Evolutionary conservation across 2,888 invertebrate species (phyloP).

Genomic region (Carpatolechia fugitivella): DNA sequence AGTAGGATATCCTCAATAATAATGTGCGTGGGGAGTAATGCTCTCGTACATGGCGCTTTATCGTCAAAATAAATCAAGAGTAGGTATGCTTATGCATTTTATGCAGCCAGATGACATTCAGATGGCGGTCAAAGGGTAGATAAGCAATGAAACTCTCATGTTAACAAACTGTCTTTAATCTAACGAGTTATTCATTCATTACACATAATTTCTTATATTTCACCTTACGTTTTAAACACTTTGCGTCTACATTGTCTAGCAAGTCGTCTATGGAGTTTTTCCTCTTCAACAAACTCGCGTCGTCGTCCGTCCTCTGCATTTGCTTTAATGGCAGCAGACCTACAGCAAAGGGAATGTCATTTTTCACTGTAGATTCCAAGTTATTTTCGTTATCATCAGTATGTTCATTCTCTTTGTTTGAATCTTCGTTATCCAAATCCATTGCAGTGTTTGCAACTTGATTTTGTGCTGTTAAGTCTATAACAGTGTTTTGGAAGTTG

Average conservation of each 20-base stretch:
- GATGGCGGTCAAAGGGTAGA: too few species aligned
- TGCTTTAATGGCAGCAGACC: slow-evolving; percentile 65
- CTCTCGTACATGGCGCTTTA: too few species aligned
- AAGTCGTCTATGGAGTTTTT: slow-evolving; percentile 43
- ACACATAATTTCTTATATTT: slow-evolving; percentile 63
- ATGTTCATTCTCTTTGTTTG: slow-evolving; percentile 46
- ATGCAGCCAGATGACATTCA: too few species aligned
- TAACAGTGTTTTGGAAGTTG: slow-evolving; percentile 38
- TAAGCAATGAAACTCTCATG: too few species aligned
- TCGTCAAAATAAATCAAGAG: too few species aligned
- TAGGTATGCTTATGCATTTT: too few species aligned
- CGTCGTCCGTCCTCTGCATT: slow-evolving; percentile 38
- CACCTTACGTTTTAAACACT: slow-evolving; percentile 67
- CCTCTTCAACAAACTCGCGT: slow-evolving; percentile 49
- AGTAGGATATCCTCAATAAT: too few species aligned
- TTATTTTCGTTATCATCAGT: slow-evolving; percentile 28
- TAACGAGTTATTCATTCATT: slow-evolving; percentile 22
- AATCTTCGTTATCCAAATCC: slow-evolving; percentile 34
- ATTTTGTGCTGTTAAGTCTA: slow-evolving; percentile 45
- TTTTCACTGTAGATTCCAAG: slow-evolving; percentile 40
- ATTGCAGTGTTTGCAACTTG: slow-evolving; percentile 42
- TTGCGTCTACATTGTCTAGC: slow-evolving; percentile 54
- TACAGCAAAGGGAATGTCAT: slow-evolving; percentile 69
- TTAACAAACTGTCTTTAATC: slow-evolving; percentile 7
- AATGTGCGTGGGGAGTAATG: too few species aligned